Percentiles rank a stretch among this genome's conserved stretches.
Conservation (phyloP, 2,797 vertebrate genomes). For the Myotis findleyi region DNA sequence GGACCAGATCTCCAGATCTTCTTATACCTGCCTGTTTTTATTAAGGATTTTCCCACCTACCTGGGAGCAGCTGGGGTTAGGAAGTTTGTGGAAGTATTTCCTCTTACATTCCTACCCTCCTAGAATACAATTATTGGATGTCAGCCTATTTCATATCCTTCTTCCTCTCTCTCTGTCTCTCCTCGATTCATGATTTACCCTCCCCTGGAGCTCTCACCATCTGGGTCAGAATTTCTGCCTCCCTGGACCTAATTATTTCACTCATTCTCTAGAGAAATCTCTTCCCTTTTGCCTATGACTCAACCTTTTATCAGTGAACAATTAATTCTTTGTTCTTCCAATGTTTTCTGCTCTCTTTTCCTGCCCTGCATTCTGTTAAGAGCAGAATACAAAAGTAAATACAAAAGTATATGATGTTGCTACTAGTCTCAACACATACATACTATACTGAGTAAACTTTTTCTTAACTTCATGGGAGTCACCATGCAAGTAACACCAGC, state of each 20-base stretch:
- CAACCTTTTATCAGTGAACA: constrained; percentile 60
- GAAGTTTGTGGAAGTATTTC: constrained; percentile 2
- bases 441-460: neutral
- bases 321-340: constrained; percentile 62
- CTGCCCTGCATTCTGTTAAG: constrained; percentile 31
- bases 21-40: neutral
- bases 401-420: neutral
- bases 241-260: constrained; percentile 60
- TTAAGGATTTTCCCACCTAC: neutral
- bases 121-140: neutral
- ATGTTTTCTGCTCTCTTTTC: constrained; percentile 19
- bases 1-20: neutral
- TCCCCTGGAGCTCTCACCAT: constrained; percentile 47
- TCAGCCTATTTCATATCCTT: neutral
- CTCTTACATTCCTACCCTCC: neutral
- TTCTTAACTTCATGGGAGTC: neutral
- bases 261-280: constrained; percentile 56
- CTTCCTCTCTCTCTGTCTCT: constrained; percentile 43
- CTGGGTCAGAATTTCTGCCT: constrained; percentile 68
- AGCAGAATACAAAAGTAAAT: neutral
- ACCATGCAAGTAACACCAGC: neutral
- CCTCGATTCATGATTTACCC: constrained; percentile 23
- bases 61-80: neutral
- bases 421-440: neutral
- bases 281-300: constrained; percentile 65